Conservation (phyloP, 2,888 invertebrate species). For the Silvanus unidentatus region DNA sequence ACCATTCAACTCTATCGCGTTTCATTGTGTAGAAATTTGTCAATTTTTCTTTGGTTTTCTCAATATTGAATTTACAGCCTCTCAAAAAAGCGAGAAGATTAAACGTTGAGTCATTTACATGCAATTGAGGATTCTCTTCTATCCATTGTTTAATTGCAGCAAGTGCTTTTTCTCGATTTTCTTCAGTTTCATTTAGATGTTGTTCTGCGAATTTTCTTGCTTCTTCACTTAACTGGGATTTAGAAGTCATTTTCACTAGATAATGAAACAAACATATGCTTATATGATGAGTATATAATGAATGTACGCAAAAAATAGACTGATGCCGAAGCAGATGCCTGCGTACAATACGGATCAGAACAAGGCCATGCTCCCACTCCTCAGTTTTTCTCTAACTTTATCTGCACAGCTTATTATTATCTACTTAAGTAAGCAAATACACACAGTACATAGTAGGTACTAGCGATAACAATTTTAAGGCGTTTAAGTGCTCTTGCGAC, state of each 20-base stretch:
- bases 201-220: conserved; percentile 29
- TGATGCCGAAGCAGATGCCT: too few species aligned
- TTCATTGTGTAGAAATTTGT: conserved; percentile 54
- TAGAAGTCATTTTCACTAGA: too few species aligned
- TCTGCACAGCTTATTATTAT: too few species aligned
- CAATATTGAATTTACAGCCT: conserved; percentile 56
- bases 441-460: too few species aligned
- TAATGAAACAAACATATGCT: too few species aligned
- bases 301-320: too few species aligned
- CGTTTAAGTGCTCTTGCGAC: conserved; percentile 49
- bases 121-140: conserved; percentile 42
- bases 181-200: conserved; percentile 37
- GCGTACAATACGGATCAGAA: too few species aligned
- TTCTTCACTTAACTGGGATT: conserved; percentile 21
- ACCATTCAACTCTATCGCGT: conserved; percentile 56
- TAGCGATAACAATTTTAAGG: too few species aligned
- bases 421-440: too few species aligned
- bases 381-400: too few species aligned
- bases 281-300: too few species aligned
- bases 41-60: conserved; percentile 54
- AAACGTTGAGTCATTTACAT: conserved; percentile 47
- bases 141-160: conserved; percentile 44
- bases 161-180: conserved; percentile 28
- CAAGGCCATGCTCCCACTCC: too few species aligned
- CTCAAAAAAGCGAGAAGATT: conserved; percentile 54